Percentiles rank a stretch among this genome's conserved stretches.
Conservation (phyloP, 2,888 invertebrate species). For the Ichneumoninae sp. region DNA sequence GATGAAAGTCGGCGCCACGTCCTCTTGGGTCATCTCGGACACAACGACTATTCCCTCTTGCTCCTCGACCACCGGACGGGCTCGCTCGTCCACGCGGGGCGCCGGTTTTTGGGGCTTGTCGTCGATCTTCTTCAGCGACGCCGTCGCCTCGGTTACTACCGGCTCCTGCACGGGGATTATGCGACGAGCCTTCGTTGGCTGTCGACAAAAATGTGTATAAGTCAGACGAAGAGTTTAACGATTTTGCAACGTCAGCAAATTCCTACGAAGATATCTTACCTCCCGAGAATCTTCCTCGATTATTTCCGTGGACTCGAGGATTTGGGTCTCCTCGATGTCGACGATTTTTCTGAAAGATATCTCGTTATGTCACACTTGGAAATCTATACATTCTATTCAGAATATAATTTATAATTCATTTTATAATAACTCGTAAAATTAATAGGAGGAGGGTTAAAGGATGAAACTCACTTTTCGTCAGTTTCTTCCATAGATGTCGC, state of each 20-base stretch:
- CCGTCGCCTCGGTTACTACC: slow-evolving; percentile 87
- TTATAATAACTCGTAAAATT: neutral
- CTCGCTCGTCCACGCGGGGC: slow-evolving; percentile 84
- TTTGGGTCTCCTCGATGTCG: slow-evolving; percentile 85
- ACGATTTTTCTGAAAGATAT: slow-evolving; percentile 82
- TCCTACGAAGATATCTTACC: slow-evolving; percentile 66
- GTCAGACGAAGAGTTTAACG: neutral
- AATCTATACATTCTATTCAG: neutral
- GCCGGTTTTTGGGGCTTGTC: slow-evolving; percentile 84
- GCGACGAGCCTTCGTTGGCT: slow-evolving; percentile 84
- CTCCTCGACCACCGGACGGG: slow-evolving; percentile 85
- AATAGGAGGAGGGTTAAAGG: neutral
- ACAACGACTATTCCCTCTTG: slow-evolving; percentile 82
- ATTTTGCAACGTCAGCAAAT: neutral
- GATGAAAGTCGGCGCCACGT: slow-evolving; percentile 75
- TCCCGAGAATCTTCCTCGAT: slow-evolving; percentile 84
- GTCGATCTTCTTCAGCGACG: slow-evolving; percentile 88
- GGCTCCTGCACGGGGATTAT: slow-evolving; percentile 87
- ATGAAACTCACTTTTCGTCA: slow-evolving; percentile 78
- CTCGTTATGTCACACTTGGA: neutral
- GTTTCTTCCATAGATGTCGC: slow-evolving; percentile 75
- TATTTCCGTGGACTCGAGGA: slow-evolving; percentile 86
- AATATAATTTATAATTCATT: neutral
- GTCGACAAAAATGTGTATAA: slow-evolving; percentile 41
- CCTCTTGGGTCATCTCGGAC: slow-evolving; percentile 80